phyloP scores from a whole-genome alignment of 2,797 vertebrate genomes.

The Poliocrania exsul region DNA sequence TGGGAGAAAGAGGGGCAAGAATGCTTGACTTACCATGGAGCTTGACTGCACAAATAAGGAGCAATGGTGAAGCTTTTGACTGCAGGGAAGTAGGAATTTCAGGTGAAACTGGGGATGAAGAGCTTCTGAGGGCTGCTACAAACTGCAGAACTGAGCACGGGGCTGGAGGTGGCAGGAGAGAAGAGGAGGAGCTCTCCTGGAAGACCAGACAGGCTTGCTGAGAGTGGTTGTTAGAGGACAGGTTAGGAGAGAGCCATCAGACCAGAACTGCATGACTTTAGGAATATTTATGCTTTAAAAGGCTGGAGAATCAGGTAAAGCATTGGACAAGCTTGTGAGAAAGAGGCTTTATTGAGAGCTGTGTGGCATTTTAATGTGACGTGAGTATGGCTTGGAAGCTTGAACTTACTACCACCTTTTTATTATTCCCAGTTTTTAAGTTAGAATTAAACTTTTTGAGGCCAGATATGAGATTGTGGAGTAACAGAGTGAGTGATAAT shows the following conservation, averaged over 20 bases:
- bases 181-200: background rate
- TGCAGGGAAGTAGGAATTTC: background rate
- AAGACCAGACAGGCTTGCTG: background rate
- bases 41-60: background rate
- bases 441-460: background rate
- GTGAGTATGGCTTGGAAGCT: background rate
- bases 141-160: rapidly evolving
- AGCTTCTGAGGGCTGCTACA: background rate
- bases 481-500: background rate
- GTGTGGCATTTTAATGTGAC: background rate
- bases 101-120: background rate
- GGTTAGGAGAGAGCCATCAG: background rate
- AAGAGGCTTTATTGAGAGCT: background rate
- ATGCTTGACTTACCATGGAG: background rate
- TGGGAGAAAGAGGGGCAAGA: background rate
- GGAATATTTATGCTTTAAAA: background rate
- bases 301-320: background rate
- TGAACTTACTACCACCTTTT: background rate
- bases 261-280: rapidly evolving
- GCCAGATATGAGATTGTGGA: background rate
- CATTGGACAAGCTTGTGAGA: background rate
- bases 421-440: background rate
- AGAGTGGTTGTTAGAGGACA: background rate
- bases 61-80: background rate
- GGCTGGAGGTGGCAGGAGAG: background rate